Percentiles rank a stretch among this genome's conserved stretches.
Evolutionary conservation across 2,888 invertebrate genomes (phyloP).

Genomic region (Harpalus rubripes): DNA sequence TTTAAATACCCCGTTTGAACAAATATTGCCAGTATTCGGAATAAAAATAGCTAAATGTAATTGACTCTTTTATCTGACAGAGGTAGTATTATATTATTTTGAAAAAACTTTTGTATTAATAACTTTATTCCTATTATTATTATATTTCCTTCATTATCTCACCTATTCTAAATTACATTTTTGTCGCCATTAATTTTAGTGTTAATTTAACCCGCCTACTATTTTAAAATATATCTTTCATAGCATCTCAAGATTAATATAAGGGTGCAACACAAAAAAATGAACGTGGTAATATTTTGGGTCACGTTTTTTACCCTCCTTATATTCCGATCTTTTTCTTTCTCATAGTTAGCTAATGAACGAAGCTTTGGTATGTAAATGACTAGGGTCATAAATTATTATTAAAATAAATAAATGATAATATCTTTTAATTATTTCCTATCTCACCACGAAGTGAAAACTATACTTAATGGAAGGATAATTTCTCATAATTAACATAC

Average conservation of each 20-base stretch:
- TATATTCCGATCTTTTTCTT: conserved; percentile 8
- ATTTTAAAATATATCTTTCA: conserved; percentile 10
- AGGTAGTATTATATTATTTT: too few relatives aligned
- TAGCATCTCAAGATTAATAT: conserved; percentile 31
- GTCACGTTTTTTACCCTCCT: conserved; percentile 34
- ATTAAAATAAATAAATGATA: conserved; percentile 55
- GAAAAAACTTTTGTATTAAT: too few relatives aligned
- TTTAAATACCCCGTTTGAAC: too few relatives aligned
- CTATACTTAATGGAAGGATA: conserved; percentile 30
- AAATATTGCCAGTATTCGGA: too few relatives aligned
- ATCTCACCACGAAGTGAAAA: conserved; percentile 42
- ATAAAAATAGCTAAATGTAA: too few relatives aligned
- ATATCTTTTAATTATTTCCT: conserved; percentile 48
- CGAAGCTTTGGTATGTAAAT: conserved; percentile 39
- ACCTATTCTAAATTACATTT: conserved; percentile 11
- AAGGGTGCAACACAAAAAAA: conserved; percentile 33
- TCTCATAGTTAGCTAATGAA: conserved; percentile 20
- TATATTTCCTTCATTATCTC: not conserved
- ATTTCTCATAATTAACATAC: conserved; percentile 35
- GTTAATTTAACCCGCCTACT: conserved; percentile 23
- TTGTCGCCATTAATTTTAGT: not conserved
- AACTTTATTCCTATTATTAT: not conserved
- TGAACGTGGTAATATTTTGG: conserved; percentile 22
- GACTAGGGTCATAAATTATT: conserved; percentile 41
- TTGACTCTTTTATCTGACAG: too few relatives aligned